Percentiles rank a stretch among this genome's conserved stretches.
Evolutionary conservation across 2,797 vertebrate genomes (phyloP).

Genomic region (Anguilla anguilla): DNA sequence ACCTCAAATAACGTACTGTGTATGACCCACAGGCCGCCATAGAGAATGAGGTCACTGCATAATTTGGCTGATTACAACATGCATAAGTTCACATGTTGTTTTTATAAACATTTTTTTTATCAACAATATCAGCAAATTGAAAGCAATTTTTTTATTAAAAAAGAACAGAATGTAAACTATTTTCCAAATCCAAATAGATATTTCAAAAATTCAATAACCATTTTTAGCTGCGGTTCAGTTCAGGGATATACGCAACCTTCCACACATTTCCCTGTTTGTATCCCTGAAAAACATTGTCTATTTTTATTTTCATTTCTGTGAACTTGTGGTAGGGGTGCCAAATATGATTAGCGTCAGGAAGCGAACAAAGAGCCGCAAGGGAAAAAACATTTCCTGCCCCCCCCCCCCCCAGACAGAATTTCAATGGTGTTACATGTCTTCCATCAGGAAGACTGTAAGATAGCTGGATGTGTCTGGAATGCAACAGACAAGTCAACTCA

Average conservation of each 20-base stretch:
- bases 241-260: neutral
- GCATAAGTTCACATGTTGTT: too few species aligned
- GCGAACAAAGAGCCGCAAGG: constrained; percentile 38
- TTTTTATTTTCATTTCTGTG: neutral
- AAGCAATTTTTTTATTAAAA: neutral
- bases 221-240: neutral
- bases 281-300: neutral
- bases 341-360: constrained; percentile 45
- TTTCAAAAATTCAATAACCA: neutral
- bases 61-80: neutral
- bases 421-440: neutral
- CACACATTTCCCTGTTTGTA: neutral
- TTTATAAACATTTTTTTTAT: neutral
- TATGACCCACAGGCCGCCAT: neutral
- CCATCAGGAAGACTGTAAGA: constrained; percentile 1
- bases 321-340: constrained; percentile 13
- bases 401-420: neutral
- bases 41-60: neutral
- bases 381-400: constrained; percentile 45
- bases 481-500: constrained; percentile 10
- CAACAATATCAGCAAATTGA: neutral
- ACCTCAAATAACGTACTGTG: neutral
- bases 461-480: constrained; percentile 19
- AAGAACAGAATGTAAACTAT: neutral
- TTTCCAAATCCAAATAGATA: neutral